Percentiles rank a stretch among this genome's conserved stretches.
Conservation (phyloP, 2,113 vertebrate genomes). For the Syngnathus scovelli region DNA sequence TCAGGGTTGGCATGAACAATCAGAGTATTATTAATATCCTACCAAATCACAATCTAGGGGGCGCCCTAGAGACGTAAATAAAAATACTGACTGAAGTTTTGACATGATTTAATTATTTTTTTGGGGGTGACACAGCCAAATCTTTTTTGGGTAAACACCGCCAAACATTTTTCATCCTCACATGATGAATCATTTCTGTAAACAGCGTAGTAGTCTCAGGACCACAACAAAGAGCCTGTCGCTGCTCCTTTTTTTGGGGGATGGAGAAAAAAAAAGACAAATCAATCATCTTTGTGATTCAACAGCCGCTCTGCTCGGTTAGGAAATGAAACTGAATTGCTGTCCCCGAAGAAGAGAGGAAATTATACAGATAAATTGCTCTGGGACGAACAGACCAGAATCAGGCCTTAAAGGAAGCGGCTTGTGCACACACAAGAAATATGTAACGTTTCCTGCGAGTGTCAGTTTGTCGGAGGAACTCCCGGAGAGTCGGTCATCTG, state of each 20-base stretch:
- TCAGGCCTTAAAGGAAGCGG: constrained; percentile 19
- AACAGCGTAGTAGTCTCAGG: neutral
- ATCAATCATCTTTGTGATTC: constrained; percentile 17
- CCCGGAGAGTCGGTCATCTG: constrained; percentile 21
- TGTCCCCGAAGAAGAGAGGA: constrained; percentile 35
- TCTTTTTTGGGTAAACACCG: constrained; percentile 30
- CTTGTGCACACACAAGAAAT: constrained; percentile 16
- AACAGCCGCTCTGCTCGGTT: constrained; percentile 19
- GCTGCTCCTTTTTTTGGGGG: constrained; percentile 9
- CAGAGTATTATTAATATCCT: too few relatives aligned
- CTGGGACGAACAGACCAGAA: constrained; percentile 35
- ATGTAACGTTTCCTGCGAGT: constrained; percentile 1
- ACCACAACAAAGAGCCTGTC: constrained; percentile 6
- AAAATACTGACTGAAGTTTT: neutral
- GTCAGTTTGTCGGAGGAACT: constrained; percentile 14
- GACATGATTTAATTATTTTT: constrained; percentile 10
- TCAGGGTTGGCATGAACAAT: too few relatives aligned
- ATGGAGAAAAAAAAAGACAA: neutral
- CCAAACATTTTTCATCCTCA: constrained; percentile 12
- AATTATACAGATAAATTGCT: constrained; percentile 52
- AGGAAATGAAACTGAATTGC: constrained; percentile 34
- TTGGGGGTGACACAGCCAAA: constrained; percentile 17
- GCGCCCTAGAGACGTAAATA: too few relatives aligned
- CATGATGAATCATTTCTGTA: neutral
- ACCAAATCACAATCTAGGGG: too few relatives aligned